Percentiles rank a stretch among this genome's conserved stretches.
Evolutionary conservation across 37 sponge, comb jelly and placozoan genomes (phyloP).

Genomic region (Ephydatia muelleri): DNA sequence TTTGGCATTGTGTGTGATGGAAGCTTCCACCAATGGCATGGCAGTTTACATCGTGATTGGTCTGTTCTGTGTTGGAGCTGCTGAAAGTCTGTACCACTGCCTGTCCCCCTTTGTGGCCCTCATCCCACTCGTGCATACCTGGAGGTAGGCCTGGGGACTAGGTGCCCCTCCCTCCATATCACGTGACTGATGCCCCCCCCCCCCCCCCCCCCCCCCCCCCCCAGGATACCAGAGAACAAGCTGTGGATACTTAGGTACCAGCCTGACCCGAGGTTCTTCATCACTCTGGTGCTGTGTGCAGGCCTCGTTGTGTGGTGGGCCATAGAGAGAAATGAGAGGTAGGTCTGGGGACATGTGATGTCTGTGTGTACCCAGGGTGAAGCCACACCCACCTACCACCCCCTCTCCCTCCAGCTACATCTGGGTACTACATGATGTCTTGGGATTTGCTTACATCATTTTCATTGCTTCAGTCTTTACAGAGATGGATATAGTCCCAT

Average conservation of each 20-base stretch:
- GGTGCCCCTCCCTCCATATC: not conserved
- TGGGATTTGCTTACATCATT: slow-evolving; percentile 50
- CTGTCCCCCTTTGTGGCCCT: slow-evolving; percentile 75
- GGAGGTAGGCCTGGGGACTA: slow-evolving; percentile 36
- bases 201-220: not conserved
- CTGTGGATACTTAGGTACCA: slow-evolving; percentile 52
- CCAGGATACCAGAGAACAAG: slow-evolving; percentile 51
- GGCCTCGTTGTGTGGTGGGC: slow-evolving; percentile 74
- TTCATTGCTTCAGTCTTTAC: no score
- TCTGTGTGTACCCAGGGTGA: no score
- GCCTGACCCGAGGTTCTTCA: slow-evolving; percentile 73
- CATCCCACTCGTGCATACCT: slow-evolving; percentile 39
- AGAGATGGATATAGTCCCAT: no score
- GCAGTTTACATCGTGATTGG: slow-evolving; percentile 78
- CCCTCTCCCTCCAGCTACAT: slow-evolving; percentile 44
- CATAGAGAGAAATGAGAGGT: slow-evolving; percentile 62
- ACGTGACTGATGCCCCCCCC: not conserved
- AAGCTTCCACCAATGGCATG: not conserved
- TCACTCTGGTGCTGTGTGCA: slow-evolving; percentile 43
- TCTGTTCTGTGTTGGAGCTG: slow-evolving; percentile 56
- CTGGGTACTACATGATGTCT: slow-evolving; percentile 61
- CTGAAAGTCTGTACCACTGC: slow-evolving; percentile 52
- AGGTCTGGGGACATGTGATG: slow-evolving; percentile 27
- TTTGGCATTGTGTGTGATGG: no score
- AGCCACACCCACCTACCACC: no score